Conservation (phyloP, 2,113 vertebrate genomes). For the Phalacrocorax carbo region DNA sequence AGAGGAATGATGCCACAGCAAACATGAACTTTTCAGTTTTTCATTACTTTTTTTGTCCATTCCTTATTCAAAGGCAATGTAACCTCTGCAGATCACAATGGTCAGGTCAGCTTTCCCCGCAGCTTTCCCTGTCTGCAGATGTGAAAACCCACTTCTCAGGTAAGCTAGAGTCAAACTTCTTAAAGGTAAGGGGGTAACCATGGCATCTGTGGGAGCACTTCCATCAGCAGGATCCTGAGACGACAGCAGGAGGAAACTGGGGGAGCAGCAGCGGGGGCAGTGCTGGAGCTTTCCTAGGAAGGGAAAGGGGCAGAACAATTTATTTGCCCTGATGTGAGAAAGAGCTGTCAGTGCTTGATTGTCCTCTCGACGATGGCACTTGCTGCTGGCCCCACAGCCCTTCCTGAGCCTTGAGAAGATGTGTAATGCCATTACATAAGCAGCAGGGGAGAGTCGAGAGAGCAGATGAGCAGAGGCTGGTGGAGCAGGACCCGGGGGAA, state of each 20-base stretch:
- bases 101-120: neutral
- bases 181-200: neutral
- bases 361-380: rapidly evolving
- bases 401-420: neutral
- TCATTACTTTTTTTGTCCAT: neutral
- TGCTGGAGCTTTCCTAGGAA: neutral
- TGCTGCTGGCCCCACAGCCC: neutral
- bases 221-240: neutral
- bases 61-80: neutral
- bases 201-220: neutral
- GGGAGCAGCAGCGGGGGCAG: neutral
- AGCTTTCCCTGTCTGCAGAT: neutral
- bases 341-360: neutral
- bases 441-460: neutral
- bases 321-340: neutral
- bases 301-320: neutral
- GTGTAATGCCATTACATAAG: neutral
- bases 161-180: neutral
- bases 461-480: neutral
- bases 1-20: neutral
- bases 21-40: neutral
- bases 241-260: rapidly evolving
- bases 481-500: neutral
- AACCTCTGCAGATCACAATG: neutral
- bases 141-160: neutral